Evolutionary conservation across 2,797 vertebrate species (phyloP), one percentile per base, ranked within the genome.

Genomic region (Mormyrops attenuatus): DNA sequence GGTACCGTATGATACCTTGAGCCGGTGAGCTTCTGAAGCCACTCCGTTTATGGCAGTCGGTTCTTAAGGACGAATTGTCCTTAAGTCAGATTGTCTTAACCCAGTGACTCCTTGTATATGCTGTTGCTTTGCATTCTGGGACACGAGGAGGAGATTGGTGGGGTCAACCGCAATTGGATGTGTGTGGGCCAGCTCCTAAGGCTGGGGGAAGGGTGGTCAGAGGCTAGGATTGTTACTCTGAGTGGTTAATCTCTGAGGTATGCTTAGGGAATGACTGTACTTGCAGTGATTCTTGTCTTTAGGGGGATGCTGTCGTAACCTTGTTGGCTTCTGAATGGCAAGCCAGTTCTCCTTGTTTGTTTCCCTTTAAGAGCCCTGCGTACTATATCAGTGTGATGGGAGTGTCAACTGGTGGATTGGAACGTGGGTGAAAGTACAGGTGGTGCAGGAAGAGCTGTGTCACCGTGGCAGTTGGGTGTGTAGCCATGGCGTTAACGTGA

Each of bases 391-490:
- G 20, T n/a, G 20, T n/a, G 73, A 47, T n/a, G 41, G 15, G 73
- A 80, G 73, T 80, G 73, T 41, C 38, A 47, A 20, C 41, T 0
- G 17, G 41, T 41, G 73, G 73, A n/a, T 41, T 6, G 8, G 38
- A 80, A 47, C 41, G 8, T 47, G 38, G 84, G 84, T 86, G 49
- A 86, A 86, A 86, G 49, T 86, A 86, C 50, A 86, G 50, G 49
- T 86, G 82, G 9, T 52, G 44, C 49, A 30, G 41, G 47, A 49
- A 85, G 49, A 3, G 66, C 26, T 38, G 11, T 86, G 26, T 34
- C 22, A 13, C 49, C 22, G 15, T 52, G 82, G 22, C 49, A 52
- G 15, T 26, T 17, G 84, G 49, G 84, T 52, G 82, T 85, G 41
- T 85, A 6, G 22, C n/a, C 84, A 34, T 53, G 22, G 49, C 0